Conservation (phyloP, 37 sponge, comb jelly and placozoan genomes). For the Amphimedon queenslandica region DNA sequence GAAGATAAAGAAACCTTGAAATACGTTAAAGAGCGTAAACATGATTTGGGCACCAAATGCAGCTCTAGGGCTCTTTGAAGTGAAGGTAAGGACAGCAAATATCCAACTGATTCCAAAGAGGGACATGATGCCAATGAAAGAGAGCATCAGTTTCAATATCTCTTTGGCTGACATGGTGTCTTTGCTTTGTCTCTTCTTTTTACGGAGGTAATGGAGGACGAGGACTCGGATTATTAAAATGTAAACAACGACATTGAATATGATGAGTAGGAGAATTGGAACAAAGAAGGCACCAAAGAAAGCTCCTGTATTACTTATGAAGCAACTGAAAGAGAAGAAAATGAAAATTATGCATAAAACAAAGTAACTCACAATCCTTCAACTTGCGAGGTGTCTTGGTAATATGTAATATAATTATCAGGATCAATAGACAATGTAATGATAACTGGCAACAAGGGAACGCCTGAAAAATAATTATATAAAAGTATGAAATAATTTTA, state of each 20-base stretch:
- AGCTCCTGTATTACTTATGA: conserved; percentile 21
- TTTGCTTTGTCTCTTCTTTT: not conserved
- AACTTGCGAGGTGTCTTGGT: not conserved
- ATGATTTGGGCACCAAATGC: conserved; percentile 42
- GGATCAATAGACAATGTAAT: not conserved
- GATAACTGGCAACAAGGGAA: not conserved
- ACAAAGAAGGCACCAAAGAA: conserved; percentile 39
- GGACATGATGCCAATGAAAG: conserved; percentile 28
- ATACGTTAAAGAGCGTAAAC: conserved; percentile 59
- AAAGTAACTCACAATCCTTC: not conserved
- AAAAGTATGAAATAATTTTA: not conserved
- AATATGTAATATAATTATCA: not conserved
- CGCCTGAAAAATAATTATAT: not conserved
- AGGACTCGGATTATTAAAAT: conserved; percentile 27
- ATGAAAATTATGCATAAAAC: not conserved
- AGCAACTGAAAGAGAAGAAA: conserved; percentile 27
- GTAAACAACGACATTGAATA: conserved; percentile 50
- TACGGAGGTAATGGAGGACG: conserved; percentile 13
- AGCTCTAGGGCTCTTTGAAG: not conserved
- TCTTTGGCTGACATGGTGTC: not conserved
- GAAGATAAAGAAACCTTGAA: no score
- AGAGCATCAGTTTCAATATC: conserved; percentile 18
- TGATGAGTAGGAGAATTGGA: conserved; percentile 24
- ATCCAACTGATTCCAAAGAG: conserved; percentile 65
- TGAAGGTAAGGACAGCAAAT: conserved; percentile 52